phyloP scores from a whole-genome alignment of 2,797 vertebrate species.

The Gobio occitaniae region DNA sequence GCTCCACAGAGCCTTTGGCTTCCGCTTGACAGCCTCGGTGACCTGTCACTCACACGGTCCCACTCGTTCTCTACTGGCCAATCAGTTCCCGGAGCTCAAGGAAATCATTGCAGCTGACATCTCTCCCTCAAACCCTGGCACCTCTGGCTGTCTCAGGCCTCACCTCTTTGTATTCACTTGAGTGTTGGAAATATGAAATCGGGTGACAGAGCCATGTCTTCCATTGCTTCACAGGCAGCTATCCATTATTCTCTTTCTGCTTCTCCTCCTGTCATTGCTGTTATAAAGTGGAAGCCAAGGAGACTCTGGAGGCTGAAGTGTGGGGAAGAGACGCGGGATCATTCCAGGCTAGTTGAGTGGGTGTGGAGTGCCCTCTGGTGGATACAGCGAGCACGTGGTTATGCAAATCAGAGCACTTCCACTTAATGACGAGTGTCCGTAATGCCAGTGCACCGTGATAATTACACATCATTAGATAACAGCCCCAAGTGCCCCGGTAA shows the following conservation, averaged over 20 bases:
- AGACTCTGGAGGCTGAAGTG: constrained; percentile 11
- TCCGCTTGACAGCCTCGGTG: constrained; percentile 35
- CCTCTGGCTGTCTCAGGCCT: constrained; percentile 15
- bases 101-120: constrained; percentile 37
- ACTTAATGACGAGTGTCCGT: constrained; percentile 13
- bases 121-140: constrained; percentile 15
- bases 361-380: constrained; percentile 47
- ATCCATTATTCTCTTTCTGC: constrained; percentile 40
- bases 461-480: constrained; percentile 18
- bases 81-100: constrained; percentile 19
- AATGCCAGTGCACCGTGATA: not conserved
- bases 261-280: constrained; percentile 27
- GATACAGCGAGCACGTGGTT: not conserved
- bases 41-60: constrained; percentile 31
- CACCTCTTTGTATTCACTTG: constrained; percentile 1
- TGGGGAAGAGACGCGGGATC: not conserved
- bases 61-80: constrained; percentile 20
- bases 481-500: constrained; percentile 18
- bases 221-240: not conserved
- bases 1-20: constrained; percentile 16
- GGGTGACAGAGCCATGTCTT: constrained; percentile 32
- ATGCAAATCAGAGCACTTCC: not conserved
- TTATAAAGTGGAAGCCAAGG: not conserved
- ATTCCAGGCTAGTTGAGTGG: not conserved
- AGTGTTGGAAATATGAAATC: constrained; percentile 11